These are phyloP conservation scores for Pachycephala philippinensis DNA, from an alignment of 2,113 vertebrate species.

Conservation along the genomic window DNA sequence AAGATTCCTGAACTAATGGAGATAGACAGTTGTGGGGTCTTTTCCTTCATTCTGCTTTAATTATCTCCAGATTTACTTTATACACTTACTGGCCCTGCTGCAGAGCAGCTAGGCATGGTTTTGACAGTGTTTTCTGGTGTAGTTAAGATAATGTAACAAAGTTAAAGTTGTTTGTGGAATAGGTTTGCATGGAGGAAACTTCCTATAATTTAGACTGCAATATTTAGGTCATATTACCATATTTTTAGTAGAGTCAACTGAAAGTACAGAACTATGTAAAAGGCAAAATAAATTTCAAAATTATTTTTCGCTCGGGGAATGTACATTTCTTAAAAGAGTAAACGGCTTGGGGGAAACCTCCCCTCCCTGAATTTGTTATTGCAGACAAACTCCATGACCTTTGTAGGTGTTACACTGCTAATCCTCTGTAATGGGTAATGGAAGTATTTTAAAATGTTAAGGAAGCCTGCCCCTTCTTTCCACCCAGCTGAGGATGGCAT, in stretches of 20 bases:
- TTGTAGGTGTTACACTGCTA: neutral
- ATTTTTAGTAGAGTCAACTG: neutral
- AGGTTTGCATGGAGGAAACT: neutral
- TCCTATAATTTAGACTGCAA: neutral
- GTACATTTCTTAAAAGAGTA: neutral
- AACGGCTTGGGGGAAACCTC: neutral
- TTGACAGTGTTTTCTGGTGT: neutral
- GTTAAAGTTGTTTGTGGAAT: neutral
- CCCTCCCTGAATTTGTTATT: neutral
- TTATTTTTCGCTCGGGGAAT: neutral
- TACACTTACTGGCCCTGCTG: neutral
- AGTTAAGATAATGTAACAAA: neutral
- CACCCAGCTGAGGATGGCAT: neutral
- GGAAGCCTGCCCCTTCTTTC: neutral
- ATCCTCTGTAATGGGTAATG: neutral
- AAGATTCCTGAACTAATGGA: neutral
- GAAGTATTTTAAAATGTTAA: neutral
- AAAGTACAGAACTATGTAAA: neutral
- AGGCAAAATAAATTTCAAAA: neutral
- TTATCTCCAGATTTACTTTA: neutral
- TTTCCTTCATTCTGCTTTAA: neutral
- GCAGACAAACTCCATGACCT: neutral
- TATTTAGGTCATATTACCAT: neutral
- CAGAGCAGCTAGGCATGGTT: neutral
- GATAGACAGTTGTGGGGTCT: neutral